phyloP scores from a whole-genome alignment of 2,797 vertebrate genomes.

The Esox lucius region DNA sequence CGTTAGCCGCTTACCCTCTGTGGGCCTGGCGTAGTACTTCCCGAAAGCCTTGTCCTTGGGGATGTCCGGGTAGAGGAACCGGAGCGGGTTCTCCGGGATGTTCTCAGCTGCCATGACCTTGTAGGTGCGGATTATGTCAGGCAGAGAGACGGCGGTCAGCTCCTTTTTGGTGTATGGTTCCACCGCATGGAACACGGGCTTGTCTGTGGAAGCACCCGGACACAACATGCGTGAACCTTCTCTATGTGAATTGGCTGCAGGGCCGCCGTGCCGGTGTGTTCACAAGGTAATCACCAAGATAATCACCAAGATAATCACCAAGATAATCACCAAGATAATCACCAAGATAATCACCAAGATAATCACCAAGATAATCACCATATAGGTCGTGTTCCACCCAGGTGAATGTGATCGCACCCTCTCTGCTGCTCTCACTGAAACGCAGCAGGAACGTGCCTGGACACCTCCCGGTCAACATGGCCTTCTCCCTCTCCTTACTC shows the following conservation, averaged over 20 bases:
- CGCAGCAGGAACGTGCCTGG: not conserved
- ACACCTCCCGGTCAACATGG: not conserved
- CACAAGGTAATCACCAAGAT: not conserved
- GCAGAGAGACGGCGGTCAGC: slow-evolving; percentile 88
- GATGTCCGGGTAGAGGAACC: slow-evolving; percentile 86
- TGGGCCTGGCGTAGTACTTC: slow-evolving; percentile 91
- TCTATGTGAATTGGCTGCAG: not conserved
- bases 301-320: not conserved
- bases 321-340: not conserved
- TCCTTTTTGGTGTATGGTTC: slow-evolving; percentile 97
- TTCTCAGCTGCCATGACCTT: slow-evolving; percentile 97
- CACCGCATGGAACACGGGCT: slow-evolving; percentile 87
- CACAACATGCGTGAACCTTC: not conserved
- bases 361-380: not conserved
- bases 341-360: not conserved
- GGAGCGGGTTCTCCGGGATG: slow-evolving; percentile 94
- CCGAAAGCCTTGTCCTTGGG: slow-evolving; percentile 93
- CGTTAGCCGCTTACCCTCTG: slow-evolving; percentile 77
- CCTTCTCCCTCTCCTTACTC: not conserved
- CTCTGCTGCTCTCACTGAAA: slow-evolving; percentile 3
- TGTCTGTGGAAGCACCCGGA: slow-evolving; percentile 57
- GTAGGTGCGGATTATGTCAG: slow-evolving; percentile 95
- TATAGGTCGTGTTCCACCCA: not conserved
- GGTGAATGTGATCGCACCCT: not conserved
- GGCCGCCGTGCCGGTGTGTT: not conserved